Evolutionary conservation across 2,113 vertebrate genomes (phyloP), one percentile per base, ranked within the genome.

Genomic region (Henicopernis longicauda): DNA sequence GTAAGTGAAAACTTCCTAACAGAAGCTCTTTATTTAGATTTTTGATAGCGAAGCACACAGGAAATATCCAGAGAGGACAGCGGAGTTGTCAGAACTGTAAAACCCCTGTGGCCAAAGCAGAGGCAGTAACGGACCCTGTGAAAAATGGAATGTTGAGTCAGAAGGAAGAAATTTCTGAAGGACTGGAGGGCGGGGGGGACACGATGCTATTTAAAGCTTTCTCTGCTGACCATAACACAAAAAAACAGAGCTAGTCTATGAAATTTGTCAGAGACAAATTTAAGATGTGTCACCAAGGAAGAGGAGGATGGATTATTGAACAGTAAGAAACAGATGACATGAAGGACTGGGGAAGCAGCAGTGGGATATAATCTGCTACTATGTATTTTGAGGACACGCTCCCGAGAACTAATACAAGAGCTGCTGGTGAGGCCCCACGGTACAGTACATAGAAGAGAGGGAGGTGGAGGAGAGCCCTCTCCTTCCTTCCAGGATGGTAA

Each of bases 361-460:
- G 12, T 11, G n/a, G 62, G 76, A 26, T 32, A 8, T 9, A 13
- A 88, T 57, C 71, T 83, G 47, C 74, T 88, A 45, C 38, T 32
- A 5, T 0, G 3, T 9, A 49, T 32, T 66, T 20, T 40, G 66
- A 6, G 63, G 58, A 40, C 26, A 38, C 0, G 40, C 52, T 42
- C 59, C 73, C 0, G 0, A 70, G 23, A 84, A 55, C 26, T 8
- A 50, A 29, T 0, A 7, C 23, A 57, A 59, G 61, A 44, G 29
- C 65, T 29, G 42, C 47, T 45, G 73, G 19, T 34, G 26, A 74
- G 62, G 50, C 38, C 67, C 34, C 18, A n/a, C 0, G 1, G 31
- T 10, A 17, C 22, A 76, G 63, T 0, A 13, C 44, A 34, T 25
- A 16, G 47, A 36, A 45, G 58, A 0, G 0, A 80, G 76, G 38